phyloP scores from a whole-genome alignment of 2,888 invertebrate species.

The Vandiemenella viatica region DNA sequence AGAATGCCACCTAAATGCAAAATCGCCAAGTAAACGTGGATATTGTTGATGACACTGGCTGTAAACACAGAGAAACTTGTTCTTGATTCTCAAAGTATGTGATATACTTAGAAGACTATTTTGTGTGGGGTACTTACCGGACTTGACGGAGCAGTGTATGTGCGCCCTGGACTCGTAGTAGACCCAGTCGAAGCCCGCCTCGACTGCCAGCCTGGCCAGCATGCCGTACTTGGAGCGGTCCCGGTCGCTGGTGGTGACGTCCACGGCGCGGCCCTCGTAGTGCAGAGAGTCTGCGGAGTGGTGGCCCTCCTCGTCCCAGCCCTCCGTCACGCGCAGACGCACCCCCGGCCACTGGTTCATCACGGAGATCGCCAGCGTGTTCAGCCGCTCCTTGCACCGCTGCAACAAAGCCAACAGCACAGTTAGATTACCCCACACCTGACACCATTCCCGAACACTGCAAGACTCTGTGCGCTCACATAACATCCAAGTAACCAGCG shows the following conservation, averaged over 20 bases:
- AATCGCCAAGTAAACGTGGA: too few species aligned
- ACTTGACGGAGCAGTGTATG: constrained; percentile 94
- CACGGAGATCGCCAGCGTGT: constrained; percentile 86
- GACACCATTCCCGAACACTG: too few species aligned
- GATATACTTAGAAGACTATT: too few species aligned
- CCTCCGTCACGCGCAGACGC: constrained; percentile 79
- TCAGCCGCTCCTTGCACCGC: constrained; percentile 91
- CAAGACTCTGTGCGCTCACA: too few species aligned
- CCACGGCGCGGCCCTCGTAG: constrained; percentile 93
- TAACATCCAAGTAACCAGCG: too few species aligned
- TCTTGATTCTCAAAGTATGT: too few species aligned
- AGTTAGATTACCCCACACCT: too few species aligned
- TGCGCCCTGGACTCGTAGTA: constrained; percentile 89
- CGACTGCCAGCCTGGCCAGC: constrained; percentile 86
- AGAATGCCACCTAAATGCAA: too few species aligned
- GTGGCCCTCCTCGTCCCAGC: constrained; percentile 81
- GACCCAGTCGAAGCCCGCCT: constrained; percentile 97
- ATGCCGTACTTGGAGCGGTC: constrained; percentile 90
- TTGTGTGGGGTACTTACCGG: too few species aligned
- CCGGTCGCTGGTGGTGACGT: constrained; percentile 86
- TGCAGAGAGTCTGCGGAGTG: constrained; percentile 74
- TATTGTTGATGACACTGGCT: too few species aligned
- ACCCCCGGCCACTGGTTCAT: constrained; percentile 99
- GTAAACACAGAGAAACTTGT: too few species aligned
- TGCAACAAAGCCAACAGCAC: constrained; percentile 37